A percentile compares a stretch with the other conserved stretches of the same genome.
Evolutionary conservation across 92 coral and sea anemone genomes (phyloP).

Genomic region (Palythoa heliodiscus): DNA sequence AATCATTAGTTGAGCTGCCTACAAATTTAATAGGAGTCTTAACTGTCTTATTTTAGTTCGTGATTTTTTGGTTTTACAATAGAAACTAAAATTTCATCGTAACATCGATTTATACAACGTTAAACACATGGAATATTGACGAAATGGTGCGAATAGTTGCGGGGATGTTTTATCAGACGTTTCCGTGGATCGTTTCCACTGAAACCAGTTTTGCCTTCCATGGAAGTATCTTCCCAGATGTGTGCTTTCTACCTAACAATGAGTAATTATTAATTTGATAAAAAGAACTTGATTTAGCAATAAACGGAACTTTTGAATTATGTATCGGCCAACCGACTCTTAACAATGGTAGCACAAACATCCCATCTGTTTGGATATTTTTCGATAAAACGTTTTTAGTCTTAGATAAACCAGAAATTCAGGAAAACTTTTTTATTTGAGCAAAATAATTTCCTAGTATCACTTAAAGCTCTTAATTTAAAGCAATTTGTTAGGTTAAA

Average conservation of each 20-base stretch:
- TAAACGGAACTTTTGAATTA: conserved; percentile 30
- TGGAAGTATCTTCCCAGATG: conserved; percentile 26
- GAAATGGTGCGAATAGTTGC: background rate
- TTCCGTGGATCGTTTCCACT: background rate
- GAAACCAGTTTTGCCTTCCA: background rate
- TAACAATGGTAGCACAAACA: conserved; percentile 27
- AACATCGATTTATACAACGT: background rate
- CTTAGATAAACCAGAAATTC: background rate
- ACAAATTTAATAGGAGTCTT: background rate
- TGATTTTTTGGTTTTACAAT: background rate
- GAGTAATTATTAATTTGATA: conserved; percentile 27
- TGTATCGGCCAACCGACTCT: conserved; percentile 21
- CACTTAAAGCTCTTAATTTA: background rate
- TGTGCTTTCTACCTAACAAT: conserved; percentile 16
- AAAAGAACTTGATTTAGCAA: conserved; percentile 38
- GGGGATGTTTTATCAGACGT: background rate
- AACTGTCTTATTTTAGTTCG: conserved; percentile 11
- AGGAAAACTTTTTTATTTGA: background rate
- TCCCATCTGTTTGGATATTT: conserved; percentile 13
- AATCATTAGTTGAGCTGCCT: conserved; percentile 1
- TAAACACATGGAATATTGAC: background rate
- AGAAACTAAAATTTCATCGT: background rate
- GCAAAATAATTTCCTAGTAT: background rate
- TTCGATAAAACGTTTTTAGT: background rate
- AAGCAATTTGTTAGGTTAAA: background rate